Percentiles rank a stretch among this genome's conserved stretches.
These are phyloP conservation scores for Acinonyx jubatus DNA, from an alignment of 2,113 vertebrate species.

Conservation along the genomic window DNA sequence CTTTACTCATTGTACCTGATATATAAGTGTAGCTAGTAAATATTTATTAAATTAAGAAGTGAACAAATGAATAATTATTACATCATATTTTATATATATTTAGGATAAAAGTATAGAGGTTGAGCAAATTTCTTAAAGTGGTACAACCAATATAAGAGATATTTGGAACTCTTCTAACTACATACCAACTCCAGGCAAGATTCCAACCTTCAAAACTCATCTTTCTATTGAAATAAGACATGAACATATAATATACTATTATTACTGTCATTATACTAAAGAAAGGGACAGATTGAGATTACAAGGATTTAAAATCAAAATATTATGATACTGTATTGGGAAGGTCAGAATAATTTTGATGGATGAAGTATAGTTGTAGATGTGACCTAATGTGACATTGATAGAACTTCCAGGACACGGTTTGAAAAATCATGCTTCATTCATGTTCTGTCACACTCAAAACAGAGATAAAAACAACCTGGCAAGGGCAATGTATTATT, in stretches of 20 bases:
- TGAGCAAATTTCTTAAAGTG: neutral
- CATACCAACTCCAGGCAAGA: neutral
- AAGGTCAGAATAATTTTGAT: neutral
- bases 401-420: neutral
- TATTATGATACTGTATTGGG: neutral
- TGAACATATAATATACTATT: too few relatives aligned
- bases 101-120: neutral
- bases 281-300: neutral
- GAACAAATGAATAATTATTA: neutral
- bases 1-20: neutral
- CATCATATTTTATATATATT: neutral
- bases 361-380: neutral
- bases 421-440: neutral
- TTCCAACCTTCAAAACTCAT: neutral
- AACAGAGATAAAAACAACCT: neutral
- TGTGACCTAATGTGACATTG: neutral
- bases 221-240: neutral
- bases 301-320: neutral
- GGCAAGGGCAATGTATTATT: neutral
- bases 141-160: accelerated
- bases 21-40: neutral
- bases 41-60: neutral
- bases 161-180: neutral
- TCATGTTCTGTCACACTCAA: neutral
- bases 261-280: neutral